These are phyloP conservation scores for Drosophila pandora DNA, from an alignment of 1,140 invertebrate species.

Conservation along the genomic window DNA sequence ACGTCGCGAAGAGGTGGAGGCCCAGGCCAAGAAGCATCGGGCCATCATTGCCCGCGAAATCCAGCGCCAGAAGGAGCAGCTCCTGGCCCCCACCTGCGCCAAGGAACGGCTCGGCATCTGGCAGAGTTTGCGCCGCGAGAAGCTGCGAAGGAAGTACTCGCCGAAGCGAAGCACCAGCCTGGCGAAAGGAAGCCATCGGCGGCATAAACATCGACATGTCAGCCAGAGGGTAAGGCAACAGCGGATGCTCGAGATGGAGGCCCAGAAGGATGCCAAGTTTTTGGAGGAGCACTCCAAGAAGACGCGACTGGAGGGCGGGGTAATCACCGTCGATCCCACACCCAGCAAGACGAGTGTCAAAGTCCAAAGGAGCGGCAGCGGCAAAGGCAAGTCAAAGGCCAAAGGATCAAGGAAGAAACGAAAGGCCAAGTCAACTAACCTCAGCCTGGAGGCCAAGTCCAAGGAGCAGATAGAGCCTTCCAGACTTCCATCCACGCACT, in stretches of 20 bases:
- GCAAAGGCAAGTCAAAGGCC: background rate
- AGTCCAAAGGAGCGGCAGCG: background rate
- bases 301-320: constrained; percentile 17
- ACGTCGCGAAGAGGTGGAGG: constrained; percentile 15
- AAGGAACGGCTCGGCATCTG: constrained; percentile 18
- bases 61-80: constrained; percentile 29
- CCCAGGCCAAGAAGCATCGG: constrained; percentile 27
- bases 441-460: background rate
- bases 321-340: background rate
- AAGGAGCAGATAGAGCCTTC: background rate
- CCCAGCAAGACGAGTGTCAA: background rate
- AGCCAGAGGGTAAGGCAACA: constrained; percentile 40
- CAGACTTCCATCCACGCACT: constrained; percentile 1
- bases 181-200: constrained; percentile 12
- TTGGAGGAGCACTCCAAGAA: constrained; percentile 29
- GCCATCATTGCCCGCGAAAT: constrained; percentile 34
- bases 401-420: constrained; percentile 5
- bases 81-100: constrained; percentile 9
- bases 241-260: constrained; percentile 47
- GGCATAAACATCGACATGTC: constrained; percentile 13
- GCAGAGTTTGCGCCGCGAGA: constrained; percentile 5
- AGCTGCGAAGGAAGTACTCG: background rate
- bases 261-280: constrained; percentile 47
- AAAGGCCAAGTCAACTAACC: background rate
- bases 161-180: constrained; percentile 16